Percentiles rank a stretch among this genome's conserved stretches.
These are phyloP conservation scores for Centrocercus urophasianus DNA, from an alignment of 2,113 vertebrate species.

Conservation along the genomic window DNA sequence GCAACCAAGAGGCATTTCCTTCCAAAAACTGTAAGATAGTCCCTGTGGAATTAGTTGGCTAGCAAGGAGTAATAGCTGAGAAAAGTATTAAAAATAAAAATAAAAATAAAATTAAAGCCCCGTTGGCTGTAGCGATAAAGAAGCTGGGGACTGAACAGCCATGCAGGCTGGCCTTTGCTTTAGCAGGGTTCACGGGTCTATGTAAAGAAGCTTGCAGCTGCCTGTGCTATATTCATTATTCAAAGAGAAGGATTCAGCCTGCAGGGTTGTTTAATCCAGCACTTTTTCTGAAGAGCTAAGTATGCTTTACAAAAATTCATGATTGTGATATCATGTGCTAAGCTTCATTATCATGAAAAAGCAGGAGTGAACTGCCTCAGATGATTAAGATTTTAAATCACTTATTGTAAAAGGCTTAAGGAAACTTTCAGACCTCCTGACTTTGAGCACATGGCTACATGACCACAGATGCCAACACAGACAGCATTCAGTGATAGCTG, in stretches of 20 bases:
- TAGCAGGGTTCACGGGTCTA: slow-evolving; percentile 21
- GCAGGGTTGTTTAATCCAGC: slow-evolving; percentile 66
- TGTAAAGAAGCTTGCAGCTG: slow-evolving; percentile 54
- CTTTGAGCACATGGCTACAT: background rate
- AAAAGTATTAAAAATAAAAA: slow-evolving; percentile 37
- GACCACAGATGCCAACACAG: background rate
- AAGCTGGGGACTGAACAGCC: background rate
- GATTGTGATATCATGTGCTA: slow-evolving; percentile 66
- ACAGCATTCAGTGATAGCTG: background rate
- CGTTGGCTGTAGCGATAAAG: slow-evolving; percentile 50
- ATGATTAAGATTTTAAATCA: slow-evolving; percentile 71
- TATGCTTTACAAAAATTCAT: slow-evolving; percentile 65
- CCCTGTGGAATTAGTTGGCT: slow-evolving; percentile 30
- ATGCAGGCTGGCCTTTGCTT: background rate
- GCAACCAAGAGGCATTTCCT: background rate
- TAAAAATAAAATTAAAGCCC: slow-evolving; percentile 40
- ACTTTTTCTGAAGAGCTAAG: slow-evolving; percentile 63
- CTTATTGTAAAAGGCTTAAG: slow-evolving; percentile 57
- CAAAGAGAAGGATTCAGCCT: slow-evolving; percentile 59
- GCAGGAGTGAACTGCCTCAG: slow-evolving; percentile 59
- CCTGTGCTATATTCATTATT: slow-evolving; percentile 32
- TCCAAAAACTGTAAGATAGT: background rate
- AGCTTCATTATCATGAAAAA: slow-evolving; percentile 72
- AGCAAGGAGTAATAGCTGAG: background rate
- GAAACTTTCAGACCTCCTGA: slow-evolving; percentile 58